Evolutionary conservation across 2,888 invertebrate genomes (phyloP), one percentile per base, ranked within the genome.

Genomic region (Cerceris rybyensis): DNA sequence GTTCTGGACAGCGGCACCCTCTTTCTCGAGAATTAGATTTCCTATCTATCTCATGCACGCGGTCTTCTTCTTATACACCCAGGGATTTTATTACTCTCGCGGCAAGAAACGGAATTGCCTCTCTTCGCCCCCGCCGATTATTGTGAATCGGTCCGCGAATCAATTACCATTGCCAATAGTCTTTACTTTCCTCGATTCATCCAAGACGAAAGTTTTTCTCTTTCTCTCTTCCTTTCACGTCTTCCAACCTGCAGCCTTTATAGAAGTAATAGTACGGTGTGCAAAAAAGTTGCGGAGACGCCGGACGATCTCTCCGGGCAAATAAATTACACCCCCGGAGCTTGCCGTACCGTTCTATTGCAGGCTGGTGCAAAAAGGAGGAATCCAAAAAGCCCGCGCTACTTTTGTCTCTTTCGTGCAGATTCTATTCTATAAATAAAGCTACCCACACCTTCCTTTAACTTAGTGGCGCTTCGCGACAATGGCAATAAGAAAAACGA

Each of bases 11-110:
- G 81, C 83, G 75, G 81, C 76, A 82, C 82, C 85, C 85, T 83
- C 67, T 79, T 28, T 83, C 83, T 73, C 80, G 86, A 88, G 90
- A 92, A 92, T 92, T 91, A 90, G 91, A 91, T 90, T 93, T 93
- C 94, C 92, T 90, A 90, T 92, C 91, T 89, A 85, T 93, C 93
- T 88, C 88, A 82, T 80, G 85, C 87, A 89, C 72, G 75, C 74
- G 63, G 72, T 70, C 72, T 82, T 66, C 68, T 80, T 66, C 68
- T 80, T 72, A 63, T 58, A 60, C 64, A 28, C 63, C 28, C 28
- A 46, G 60, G 67, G 41, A 70, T 78, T 77, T 85, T 82, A 85
- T 86, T 84, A 81, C 86, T 69, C 28, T 67, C 72, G 70, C 71
- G 59, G 73, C 70, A 78, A 77, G 80, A 75, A 76, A 77, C 74